Evolutionary conservation across 2,888 invertebrate genomes (phyloP).

Genomic region (Alloscopus bannaensis): DNA sequence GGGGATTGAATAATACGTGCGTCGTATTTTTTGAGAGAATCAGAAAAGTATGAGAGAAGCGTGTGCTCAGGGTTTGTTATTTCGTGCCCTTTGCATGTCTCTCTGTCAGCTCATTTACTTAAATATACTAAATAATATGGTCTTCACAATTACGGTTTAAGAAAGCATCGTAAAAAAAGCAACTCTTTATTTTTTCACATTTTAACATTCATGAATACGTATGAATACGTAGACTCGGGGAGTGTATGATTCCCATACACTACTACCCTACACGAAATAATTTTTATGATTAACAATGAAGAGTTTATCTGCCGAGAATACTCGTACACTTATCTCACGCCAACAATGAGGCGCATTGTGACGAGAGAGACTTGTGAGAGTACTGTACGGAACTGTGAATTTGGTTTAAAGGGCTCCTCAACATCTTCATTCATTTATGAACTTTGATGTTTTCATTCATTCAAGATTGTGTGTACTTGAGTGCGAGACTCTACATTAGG

Average conservation of each 20-base stretch:
- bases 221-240: too few species aligned
- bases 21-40: neutral
- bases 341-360: neutral
- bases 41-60: constrained; percentile 1
- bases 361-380: too few species aligned
- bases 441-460: constrained; percentile 7
- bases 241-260: too few species aligned
- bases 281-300: too few species aligned
- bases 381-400: neutral
- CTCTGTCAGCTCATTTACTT: constrained; percentile 20
- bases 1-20: too few species aligned
- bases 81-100: constrained; percentile 37
- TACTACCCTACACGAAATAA: too few species aligned
- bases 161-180: too few species aligned
- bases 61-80: neutral
- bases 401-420: constrained; percentile 11
- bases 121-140: neutral
- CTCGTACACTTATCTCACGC: constrained; percentile 19
- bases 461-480: constrained; percentile 18
- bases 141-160: constrained; percentile 11
- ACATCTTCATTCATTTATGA: too few species aligned
- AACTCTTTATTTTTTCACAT: neutral
- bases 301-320: too few species aligned
- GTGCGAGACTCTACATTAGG: neutral
- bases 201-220: too few species aligned